A percentile compares a stretch with the other conserved stretches of the same genome.
Evolutionary conservation across 2,113 vertebrate species (phyloP).

Genomic region (Syrmaticus mikado): DNA sequence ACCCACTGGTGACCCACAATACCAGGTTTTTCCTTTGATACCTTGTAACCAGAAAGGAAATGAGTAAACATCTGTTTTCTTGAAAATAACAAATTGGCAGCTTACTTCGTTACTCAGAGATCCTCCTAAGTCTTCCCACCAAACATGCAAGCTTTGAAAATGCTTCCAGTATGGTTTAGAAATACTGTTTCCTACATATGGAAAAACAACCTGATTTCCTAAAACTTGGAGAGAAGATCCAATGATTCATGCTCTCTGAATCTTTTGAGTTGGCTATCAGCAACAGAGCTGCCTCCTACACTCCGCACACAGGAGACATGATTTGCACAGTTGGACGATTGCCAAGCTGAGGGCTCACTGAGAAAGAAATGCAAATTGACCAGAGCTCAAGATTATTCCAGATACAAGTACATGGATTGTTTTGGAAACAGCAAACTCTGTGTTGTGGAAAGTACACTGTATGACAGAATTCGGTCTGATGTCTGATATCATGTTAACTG

Average conservation of each 20-base stretch:
- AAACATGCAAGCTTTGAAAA: background rate
- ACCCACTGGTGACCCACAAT: background rate
- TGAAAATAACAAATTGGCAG: background rate
- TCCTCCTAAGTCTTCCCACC: background rate
- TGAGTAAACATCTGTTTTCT: accelerated
- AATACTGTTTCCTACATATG: background rate
- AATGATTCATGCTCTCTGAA: background rate
- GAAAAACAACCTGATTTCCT: background rate
- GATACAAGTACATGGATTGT: accelerated
- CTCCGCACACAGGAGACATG: background rate
- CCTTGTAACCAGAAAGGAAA: background rate
- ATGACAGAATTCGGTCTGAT: background rate
- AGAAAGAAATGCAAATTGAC: background rate
- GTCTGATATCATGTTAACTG: no score
- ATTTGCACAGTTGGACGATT: background rate
- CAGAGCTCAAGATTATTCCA: accelerated
- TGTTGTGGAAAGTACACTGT: background rate
- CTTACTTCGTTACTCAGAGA: background rate
- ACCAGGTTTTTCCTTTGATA: background rate
- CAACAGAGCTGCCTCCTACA: background rate
- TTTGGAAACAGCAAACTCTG: background rate
- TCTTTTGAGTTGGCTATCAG: background rate
- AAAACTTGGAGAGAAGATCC: background rate
- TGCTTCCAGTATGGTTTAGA: background rate
- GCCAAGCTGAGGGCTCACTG: background rate